Evolutionary conservation across 2,888 invertebrate species (phyloP), one percentile per base, ranked within the genome.

Genomic region (Tetragnatha montana): DNA sequence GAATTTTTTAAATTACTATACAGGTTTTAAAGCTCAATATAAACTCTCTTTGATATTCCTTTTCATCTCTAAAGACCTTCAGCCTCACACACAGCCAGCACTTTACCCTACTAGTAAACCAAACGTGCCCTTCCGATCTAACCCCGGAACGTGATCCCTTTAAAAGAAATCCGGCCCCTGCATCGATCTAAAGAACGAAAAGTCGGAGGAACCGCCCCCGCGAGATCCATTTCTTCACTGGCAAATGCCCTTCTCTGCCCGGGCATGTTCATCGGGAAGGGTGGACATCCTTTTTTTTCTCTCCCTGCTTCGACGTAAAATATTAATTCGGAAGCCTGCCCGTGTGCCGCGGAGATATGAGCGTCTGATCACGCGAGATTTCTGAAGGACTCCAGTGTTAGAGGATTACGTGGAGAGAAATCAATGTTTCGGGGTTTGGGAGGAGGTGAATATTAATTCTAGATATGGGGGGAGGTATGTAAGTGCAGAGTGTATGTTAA

Each of bases 111-210:
- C 60, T 17, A 10, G 60, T 76, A 2, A 49, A n/a, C 17, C 22
- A n/a, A 22, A 22, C 79, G 50, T 82, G 82, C 22, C 14, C 35
- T 87, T 51, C 81, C 81, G 81, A 22, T 51, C 35, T 35, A 85
- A 68, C 17, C 0, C 19, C 0, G 12, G 70, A 21, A 81, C 81
- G 87, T 87, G 87, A 81, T 81, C 51, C 10, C 60, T 22, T 50
- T 76, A 14, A 60, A 35, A 35, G 22, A 78, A 85, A 87, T 74
- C 50, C 69, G 19, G 49, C 71, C 22, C 22, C 6, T 35, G 21
- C 14, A 87, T 81, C 87, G 87, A 81, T 82, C 81, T 69, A 10
- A 8, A 10, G 6, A 51, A 19, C 76, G 50, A 87, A 87, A 87
- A 81, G 87, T 81, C 87, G 76, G 50, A 71, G 21, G 87, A 50